These are phyloP conservation scores for Antheraea yamamai DNA, from an alignment of 2,888 invertebrate genomes.

Conservation along the genomic window DNA sequence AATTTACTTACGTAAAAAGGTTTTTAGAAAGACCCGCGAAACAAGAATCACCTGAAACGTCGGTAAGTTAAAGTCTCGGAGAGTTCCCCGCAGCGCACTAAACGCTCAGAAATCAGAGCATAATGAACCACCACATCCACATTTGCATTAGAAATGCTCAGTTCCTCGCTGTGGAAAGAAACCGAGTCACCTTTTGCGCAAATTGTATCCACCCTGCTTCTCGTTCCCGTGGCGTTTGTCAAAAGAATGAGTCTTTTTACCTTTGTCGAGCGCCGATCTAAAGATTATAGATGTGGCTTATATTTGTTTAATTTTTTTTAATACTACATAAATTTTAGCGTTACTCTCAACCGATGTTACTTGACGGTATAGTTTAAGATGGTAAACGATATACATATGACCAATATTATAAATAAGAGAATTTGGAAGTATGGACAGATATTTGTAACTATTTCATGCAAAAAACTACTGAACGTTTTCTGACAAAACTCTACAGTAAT, in stretches of 20 bases:
- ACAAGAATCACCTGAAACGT: conserved; percentile 13
- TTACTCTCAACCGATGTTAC: no score
- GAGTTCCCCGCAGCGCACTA: conserved; percentile 50
- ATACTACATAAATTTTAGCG: no score
- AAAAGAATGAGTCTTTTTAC: conserved; percentile 68
- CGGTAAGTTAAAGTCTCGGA: conserved; percentile 6
- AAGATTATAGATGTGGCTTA: not conserved
- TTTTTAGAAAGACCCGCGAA: not conserved
- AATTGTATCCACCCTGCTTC: conserved; percentile 61
- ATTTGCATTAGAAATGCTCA: conserved; percentile 66
- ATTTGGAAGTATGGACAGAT: no score
- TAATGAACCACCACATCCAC: conserved; percentile 68
- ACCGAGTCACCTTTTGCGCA: conserved; percentile 52
- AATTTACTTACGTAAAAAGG: not conserved
- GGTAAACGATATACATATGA: no score
- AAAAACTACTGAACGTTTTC: no score
- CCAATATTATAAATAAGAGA: no score
- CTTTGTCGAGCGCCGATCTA: conserved; percentile 21
- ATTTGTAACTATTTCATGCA: no score
- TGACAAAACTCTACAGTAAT: no score
- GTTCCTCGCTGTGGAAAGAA: conserved; percentile 43
- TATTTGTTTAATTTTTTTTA: not conserved
- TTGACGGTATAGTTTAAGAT: no score
- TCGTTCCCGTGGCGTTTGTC: conserved; percentile 56
- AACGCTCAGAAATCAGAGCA: conserved; percentile 69